Evolutionary conservation across 1,140 invertebrate genomes (phyloP), one percentile per base, ranked within the genome.

Genomic region (Adoxophyes honmai): DNA sequence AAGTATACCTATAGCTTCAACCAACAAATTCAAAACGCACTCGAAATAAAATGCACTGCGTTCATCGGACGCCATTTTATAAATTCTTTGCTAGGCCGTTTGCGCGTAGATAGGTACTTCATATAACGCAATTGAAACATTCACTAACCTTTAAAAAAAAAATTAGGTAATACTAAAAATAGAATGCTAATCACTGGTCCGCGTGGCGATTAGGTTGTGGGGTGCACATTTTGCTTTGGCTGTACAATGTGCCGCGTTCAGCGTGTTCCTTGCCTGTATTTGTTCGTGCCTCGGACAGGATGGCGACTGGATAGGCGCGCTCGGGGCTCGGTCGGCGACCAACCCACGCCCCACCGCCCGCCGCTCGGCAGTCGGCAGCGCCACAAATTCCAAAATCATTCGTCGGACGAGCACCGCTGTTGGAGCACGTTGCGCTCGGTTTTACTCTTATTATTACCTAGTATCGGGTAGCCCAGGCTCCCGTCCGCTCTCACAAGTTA

Each of bases 81-180:
- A 34, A 44, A 15, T 6, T 44, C 7, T 35, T 13, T 42, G 39
- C 34, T 34, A 4, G 8, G 6, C 6, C 28, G n/a, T 16, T 33
- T 28, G 37, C 38, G 52, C 38, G 18, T 51, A 28, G 21, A 28
- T 28, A 38, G 11, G n/a, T 37, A 34, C 14, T 38, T 11, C 28
- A 34, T 55, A 63, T 38, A 53, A 59, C 52, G 35, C 37, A 28
- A 64, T 57, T 60, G 16, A 66, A 66, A 62, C 38, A 34, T 53
- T 34, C 60, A 78, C 75, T 78, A 68, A 78, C 75, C 75, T 78
- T 66, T 64, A 21, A 55, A 62, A 67, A 62, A 67, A 54, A 64
- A 39, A 57, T 55, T 3, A 28, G 6, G 6, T 62, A 64, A 69
- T 62, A 52, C 34, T 58, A 62, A 66, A 60, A 36, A 36, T 62